Percentiles rank a stretch among this genome's conserved stretches.
Evolutionary conservation across 2,797 vertebrate genomes (phyloP).

Genomic region (Masticophis lateralis): DNA sequence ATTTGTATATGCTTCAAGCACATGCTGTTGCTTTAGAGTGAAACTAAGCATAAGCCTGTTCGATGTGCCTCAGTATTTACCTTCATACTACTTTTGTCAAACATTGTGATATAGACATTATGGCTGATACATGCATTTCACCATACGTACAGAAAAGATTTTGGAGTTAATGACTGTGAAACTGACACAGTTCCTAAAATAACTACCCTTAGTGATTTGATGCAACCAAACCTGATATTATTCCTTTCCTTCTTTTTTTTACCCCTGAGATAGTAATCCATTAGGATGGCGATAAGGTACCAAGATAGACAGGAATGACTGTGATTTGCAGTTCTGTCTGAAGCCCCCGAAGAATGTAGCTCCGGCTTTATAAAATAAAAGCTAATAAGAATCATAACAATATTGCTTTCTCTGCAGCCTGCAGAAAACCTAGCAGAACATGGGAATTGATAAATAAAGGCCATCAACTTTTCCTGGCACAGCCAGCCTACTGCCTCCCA

Average conservation of each 20-base stretch:
- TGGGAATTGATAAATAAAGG: constrained; percentile 70
- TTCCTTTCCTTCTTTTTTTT: neutral
- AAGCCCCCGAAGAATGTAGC: constrained; percentile 58
- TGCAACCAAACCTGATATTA: neutral
- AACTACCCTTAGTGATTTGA: neutral
- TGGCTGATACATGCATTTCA: neutral
- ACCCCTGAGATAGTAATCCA: constrained; percentile 37
- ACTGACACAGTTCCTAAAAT: neutral
- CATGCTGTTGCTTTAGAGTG: neutral
- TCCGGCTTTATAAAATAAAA: constrained; percentile 68
- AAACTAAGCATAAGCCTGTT: neutral
- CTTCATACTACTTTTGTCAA: neutral
- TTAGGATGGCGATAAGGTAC: constrained; percentile 30
- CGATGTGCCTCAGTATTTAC: neutral
- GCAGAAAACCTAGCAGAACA: constrained; percentile 60
- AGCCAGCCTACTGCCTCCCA: constrained; percentile 43
- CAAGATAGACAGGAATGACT: constrained; percentile 44
- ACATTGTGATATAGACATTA: neutral
- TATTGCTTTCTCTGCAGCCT: constrained; percentile 65
- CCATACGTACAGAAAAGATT: neutral
- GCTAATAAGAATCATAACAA: constrained; percentile 70
- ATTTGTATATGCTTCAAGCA: neutral
- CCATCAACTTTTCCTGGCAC: constrained; percentile 63
- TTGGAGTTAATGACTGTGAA: neutral
- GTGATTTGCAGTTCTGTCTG: constrained; percentile 54